Conservation (phyloP, 2,797 vertebrate genomes). For the Mormyrops boulengeri region DNA sequence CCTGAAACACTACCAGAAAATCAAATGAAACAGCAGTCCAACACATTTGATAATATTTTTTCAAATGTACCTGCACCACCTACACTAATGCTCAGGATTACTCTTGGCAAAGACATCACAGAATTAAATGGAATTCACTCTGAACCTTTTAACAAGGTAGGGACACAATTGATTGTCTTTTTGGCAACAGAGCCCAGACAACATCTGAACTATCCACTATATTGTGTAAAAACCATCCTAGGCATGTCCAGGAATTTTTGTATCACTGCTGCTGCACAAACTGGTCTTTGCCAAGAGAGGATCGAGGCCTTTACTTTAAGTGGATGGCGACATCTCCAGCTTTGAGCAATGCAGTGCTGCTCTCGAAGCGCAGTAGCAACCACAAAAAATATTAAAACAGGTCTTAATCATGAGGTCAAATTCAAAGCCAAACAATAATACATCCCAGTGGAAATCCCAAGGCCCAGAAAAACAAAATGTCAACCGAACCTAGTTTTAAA, state of each 20-base stretch:
- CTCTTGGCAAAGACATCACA: conserved; percentile 83
- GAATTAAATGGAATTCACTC: conserved; percentile 82
- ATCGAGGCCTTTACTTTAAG: conserved; percentile 14
- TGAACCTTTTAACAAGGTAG: conserved; percentile 59
- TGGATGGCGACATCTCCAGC: not conserved
- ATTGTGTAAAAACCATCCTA: not conserved
- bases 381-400: conserved; percentile 31
- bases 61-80: conserved; percentile 66
- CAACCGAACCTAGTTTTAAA: conserved; percentile 13
- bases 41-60: conserved; percentile 64
- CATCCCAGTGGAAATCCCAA: conserved; percentile 23
- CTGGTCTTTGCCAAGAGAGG: not conserved
- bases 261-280: not conserved
- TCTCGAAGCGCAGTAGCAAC: conserved; percentile 27
- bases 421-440: conserved; percentile 24
- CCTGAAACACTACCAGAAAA: not conserved
- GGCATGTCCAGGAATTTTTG: not conserved
- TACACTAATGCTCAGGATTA: conserved; percentile 50
- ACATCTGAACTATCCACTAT: not conserved
- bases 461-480: conserved; percentile 26
- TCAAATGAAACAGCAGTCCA: not conserved
- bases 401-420: conserved; percentile 25
- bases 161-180: not conserved
- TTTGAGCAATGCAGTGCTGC: conserved; percentile 28
- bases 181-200: not conserved